A percentile compares a stretch with the other conserved stretches of the same genome.
Conservation (phyloP, 2,888 invertebrate species). For the Sacculina carcini region DNA sequence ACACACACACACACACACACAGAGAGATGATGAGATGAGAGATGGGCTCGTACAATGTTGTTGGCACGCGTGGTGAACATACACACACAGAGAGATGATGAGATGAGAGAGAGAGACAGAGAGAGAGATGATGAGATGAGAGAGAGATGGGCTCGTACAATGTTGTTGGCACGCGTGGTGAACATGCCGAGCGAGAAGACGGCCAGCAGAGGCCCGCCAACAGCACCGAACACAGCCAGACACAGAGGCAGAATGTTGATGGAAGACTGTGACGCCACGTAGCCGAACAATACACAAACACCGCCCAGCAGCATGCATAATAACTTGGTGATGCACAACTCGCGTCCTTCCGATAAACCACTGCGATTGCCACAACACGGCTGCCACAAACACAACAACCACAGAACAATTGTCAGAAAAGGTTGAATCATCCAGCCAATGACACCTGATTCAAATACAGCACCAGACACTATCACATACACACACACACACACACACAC, state of each 20-base stretch:
- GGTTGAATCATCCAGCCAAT: not conserved
- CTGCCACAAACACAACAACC: slow-evolving; percentile 9
- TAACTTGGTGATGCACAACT: slow-evolving; percentile 18
- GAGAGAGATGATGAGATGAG: not conserved
- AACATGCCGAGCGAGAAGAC: slow-evolving; percentile 66
- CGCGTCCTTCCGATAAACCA: slow-evolving; percentile 9
- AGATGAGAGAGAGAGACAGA: not conserved
- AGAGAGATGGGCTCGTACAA: slow-evolving; percentile 27
- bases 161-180: slow-evolving; percentile 40
- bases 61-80: slow-evolving; percentile 50
- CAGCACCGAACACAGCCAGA: slow-evolving; percentile 57
- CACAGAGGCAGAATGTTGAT: slow-evolving; percentile 56
- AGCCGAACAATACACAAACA: slow-evolving; percentile 50
- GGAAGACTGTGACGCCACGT: slow-evolving; percentile 51
- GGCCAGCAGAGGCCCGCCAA: slow-evolving; percentile 58
- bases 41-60: slow-evolving; percentile 36
- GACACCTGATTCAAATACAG: not conserved
- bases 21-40: not conserved
- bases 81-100: slow-evolving; percentile 20
- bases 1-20: slow-evolving; percentile 27
- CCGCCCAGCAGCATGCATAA: slow-evolving; percentile 44
- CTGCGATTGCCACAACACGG: slow-evolving; percentile 11
- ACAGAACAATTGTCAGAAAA: not conserved
- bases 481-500: too few species aligned
- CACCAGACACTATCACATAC: too few species aligned